Percentiles rank a stretch among this genome's conserved stretches.
Evolutionary conservation across 2,113 vertebrate species (phyloP).

Genomic region (Odocoileus virginianus): DNA sequence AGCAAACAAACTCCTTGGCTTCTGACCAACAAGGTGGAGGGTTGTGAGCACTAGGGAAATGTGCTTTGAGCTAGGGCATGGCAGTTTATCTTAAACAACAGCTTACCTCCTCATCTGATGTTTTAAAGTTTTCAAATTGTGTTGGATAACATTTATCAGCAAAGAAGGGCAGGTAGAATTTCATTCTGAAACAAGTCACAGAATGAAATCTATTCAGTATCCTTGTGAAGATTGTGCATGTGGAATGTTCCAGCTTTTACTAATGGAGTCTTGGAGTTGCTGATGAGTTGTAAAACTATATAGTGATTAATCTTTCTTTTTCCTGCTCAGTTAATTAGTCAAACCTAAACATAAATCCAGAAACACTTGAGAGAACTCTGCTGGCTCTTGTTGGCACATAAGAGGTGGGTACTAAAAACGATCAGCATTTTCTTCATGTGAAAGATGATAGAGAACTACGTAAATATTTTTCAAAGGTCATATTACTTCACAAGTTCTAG

Average conservation of each 20-base stretch:
- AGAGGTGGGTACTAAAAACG: background rate
- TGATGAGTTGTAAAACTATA: constrained; percentile 7
- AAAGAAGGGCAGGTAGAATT: constrained; percentile 26
- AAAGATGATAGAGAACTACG: background rate
- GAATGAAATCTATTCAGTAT: background rate
- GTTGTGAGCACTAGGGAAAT: background rate
- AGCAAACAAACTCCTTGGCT: background rate
- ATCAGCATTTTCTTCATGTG: background rate
- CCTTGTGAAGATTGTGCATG: background rate
- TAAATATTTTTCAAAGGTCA: constrained; percentile 35
- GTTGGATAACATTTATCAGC: background rate
- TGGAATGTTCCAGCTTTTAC: background rate
- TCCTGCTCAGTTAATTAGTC: constrained; percentile 22
- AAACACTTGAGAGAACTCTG: constrained; percentile 15
- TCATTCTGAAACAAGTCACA: constrained; percentile 15
- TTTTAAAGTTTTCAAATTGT: background rate
- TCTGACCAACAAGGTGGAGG: background rate
- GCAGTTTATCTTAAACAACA: background rate
- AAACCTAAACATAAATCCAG: constrained; percentile 37
- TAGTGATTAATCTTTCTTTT: constrained; percentile 23
- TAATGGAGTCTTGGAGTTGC: background rate
- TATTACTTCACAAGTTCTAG: constrained; percentile 29
- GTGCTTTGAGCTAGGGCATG: background rate
- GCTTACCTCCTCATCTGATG: background rate
- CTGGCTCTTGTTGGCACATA: background rate